phyloP scores from a whole-genome alignment of 2,113 vertebrate genomes.

The Tetrax tetrax region DNA sequence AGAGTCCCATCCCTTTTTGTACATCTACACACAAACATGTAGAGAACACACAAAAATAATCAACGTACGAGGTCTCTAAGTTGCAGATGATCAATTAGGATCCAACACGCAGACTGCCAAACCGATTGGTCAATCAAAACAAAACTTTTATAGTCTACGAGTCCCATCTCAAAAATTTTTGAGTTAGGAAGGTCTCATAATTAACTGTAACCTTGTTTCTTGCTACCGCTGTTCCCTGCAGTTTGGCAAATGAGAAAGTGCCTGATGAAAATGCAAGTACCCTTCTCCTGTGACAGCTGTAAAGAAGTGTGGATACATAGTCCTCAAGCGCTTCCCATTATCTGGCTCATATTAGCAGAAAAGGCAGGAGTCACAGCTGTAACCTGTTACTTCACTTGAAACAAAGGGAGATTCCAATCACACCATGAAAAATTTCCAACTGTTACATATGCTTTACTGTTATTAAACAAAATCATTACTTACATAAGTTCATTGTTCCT shows the following conservation, averaged over 20 bases:
- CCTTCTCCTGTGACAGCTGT: slow-evolving; percentile 34
- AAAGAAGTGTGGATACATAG: background rate
- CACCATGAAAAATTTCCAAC: background rate
- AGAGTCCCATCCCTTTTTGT: background rate
- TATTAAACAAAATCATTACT: slow-evolving; percentile 52
- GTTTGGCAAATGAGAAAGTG: slow-evolving; percentile 7
- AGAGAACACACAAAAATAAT: background rate
- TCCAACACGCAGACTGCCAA: background rate
- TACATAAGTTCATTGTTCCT: slow-evolving; percentile 98
- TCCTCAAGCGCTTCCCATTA: background rate
- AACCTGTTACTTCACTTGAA: slow-evolving; percentile 36
- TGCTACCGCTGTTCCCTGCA: background rate
- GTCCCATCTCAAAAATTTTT: background rate
- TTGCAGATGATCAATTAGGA: background rate
- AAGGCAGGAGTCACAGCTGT: slow-evolving; percentile 39
- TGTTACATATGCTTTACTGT: background rate
- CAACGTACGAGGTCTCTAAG: background rate
- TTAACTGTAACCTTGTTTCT: background rate
- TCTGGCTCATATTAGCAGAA: slow-evolving; percentile 29
- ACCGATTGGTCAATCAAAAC: background rate
- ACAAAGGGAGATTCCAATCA: slow-evolving; percentile 50
- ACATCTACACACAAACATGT: background rate
- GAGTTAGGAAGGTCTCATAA: background rate
- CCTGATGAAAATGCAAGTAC: slow-evolving; percentile 39
- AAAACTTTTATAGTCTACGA: background rate